These are phyloP conservation scores for Caenorhabditis inopinata DNA, from an alignment of 1,140 invertebrate genomes.

Conservation along the genomic window DNA sequence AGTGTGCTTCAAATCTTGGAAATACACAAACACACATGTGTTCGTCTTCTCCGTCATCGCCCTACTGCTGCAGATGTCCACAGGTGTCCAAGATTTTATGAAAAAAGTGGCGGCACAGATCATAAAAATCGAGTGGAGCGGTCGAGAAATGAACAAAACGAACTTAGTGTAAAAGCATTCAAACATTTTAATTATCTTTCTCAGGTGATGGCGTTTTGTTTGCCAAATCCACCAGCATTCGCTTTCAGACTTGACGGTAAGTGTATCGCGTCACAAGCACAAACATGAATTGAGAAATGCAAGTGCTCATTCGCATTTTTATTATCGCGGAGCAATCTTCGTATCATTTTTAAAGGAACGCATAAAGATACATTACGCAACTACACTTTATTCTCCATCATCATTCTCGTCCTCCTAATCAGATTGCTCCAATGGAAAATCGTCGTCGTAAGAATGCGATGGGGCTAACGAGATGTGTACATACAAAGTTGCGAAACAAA, in stretches of 20 bases:
- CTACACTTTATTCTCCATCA: background rate
- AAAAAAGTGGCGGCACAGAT: slow-evolving; percentile 19
- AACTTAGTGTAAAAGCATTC: slow-evolving; percentile 11
- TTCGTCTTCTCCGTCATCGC: background rate
- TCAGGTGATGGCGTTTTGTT: too few species aligned
- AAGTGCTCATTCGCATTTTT: too few species aligned
- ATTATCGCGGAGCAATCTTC: too few species aligned
- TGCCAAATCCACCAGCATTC: too few species aligned
- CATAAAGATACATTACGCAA: slow-evolving; percentile 15
- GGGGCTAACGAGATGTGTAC: slow-evolving; percentile 24
- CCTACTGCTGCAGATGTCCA: background rate
- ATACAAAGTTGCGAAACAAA: slow-evolving; percentile 17
- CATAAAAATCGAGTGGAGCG: slow-evolving; percentile 6
- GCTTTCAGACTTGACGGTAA: too few species aligned
- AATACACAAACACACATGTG: background rate
- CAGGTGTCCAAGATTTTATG: slow-evolving; percentile 15
- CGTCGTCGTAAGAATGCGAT: background rate
- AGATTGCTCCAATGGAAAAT: background rate
- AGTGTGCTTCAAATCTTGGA: background rate
- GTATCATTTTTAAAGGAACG: too few species aligned
- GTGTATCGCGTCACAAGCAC: too few species aligned
- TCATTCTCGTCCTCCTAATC: slow-evolving; percentile 10
- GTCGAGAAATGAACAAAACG: background rate
- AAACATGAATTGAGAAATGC: too few species aligned
- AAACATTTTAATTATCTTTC: too few species aligned